Conservation (phyloP, 1,140 invertebrate species). For the Apocrypta bakeri region DNA sequence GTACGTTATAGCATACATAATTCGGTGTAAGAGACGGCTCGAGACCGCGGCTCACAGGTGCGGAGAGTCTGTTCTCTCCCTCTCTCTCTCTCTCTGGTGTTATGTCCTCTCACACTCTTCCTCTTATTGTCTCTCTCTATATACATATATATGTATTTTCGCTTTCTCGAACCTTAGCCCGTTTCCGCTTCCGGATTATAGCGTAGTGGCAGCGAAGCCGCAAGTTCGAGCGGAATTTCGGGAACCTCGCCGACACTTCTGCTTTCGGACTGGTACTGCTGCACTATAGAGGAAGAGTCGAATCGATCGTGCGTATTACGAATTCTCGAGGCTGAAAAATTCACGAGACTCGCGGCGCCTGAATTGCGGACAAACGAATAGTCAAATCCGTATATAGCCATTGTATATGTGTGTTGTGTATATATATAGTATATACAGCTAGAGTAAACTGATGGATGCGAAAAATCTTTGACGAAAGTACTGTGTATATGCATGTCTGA, state of each 20-base stretch:
- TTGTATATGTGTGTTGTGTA: too few species aligned
- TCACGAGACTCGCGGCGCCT: not conserved
- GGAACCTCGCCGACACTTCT: not conserved
- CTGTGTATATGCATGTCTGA: not conserved
- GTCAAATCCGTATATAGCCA: not conserved
- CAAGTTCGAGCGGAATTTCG: not conserved
- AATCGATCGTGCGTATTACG: not conserved
- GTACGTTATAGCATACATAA: not conserved
- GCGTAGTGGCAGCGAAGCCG: not conserved
- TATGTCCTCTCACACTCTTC: not conserved
- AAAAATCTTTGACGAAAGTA: not conserved
- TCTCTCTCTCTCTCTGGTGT: constrained; percentile 1
- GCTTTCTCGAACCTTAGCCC: not conserved
- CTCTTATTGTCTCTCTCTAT: not conserved
- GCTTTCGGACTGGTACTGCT: not conserved
- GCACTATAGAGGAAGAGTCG: not conserved
- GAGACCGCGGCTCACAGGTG: constrained; percentile 1
- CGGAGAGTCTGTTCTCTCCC: not conserved
- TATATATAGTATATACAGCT: not conserved
- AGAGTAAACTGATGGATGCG: not conserved
- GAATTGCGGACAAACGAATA: not conserved
- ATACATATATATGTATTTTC: not conserved
- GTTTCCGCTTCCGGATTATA: constrained; percentile 2
- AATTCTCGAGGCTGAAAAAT: constrained; percentile 1
- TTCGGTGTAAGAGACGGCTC: not conserved